Evolutionary conservation across 2,797 vertebrate species (phyloP), one percentile per base, ranked within the genome.

Genomic region (Euphonia xanthogaster): DNA sequence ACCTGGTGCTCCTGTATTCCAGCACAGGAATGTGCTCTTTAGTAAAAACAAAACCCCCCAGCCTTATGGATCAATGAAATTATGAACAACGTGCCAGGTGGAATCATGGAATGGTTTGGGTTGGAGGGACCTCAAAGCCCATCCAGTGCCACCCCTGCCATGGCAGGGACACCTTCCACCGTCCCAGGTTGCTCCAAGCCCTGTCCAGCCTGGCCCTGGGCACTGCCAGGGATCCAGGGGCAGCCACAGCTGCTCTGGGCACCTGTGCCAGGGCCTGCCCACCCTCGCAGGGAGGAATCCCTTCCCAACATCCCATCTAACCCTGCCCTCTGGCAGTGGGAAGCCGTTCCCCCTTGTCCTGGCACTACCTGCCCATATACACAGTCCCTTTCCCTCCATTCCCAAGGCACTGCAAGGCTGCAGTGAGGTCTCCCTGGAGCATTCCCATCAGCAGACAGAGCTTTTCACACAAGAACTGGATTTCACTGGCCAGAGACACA

Each of bases 131-230:
- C 12, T 17, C 0, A 47, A 40, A 40, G 33, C 4, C 0, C 12
- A 58, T 9, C 45, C 15, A 7, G 7, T 25, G 0, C 14, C 19
- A 54, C 4, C 25, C 11, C 48, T 35, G 39, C 33, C 37, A 51
- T 19, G 25, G 25, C 30, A 60, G 33, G 33, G 47, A 61, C 48
- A n/a, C 16, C 17, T 65, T 0, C 17, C 51, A 17, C 30, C 4
- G 0, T 0, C 30, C 45, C 65, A 71, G 45, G 24, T 0, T 57
- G 57, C 15, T 17, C 57, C 77, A 3, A 82, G 6, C 37, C 28
- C 27, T 0, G 0, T 25, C 55, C 71, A 76, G 0, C 23, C 42
- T 25, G 55, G n/a, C 55, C 57, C 45, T 7, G n/a, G 37, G 0
- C 44, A 76, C 28, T 82, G 0, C 37, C 63, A 82, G 70, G 63